Conservation (phyloP, 2,797 vertebrate genomes). For the Pipistrellus pygmaeus region DNA sequence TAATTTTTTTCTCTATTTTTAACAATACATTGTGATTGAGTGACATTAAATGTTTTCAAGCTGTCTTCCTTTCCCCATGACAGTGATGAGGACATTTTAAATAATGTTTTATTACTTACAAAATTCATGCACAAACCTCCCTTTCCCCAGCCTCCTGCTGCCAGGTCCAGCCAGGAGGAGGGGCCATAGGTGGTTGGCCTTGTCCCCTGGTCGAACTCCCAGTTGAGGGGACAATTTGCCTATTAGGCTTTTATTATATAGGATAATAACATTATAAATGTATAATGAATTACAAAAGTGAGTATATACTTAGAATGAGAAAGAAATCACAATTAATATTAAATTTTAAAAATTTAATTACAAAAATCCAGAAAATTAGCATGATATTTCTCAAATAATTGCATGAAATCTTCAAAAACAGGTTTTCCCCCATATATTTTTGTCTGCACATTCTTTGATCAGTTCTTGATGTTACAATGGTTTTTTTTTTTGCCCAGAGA, state of each 20-base stretch:
- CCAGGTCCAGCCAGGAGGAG: too few relatives aligned
- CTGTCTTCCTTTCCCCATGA: background rate
- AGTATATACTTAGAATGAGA: background rate
- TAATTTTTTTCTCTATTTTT: constrained; percentile 49
- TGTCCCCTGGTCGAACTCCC: too few relatives aligned
- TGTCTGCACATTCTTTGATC: background rate
- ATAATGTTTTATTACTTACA: background rate
- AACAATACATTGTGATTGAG: background rate
- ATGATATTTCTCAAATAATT: background rate
- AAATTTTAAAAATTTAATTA: background rate
- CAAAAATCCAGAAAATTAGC: background rate
- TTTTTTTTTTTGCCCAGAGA: background rate
- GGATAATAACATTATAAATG: too few relatives aligned
- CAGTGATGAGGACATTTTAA: background rate
- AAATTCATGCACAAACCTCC: too few relatives aligned
- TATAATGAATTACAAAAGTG: background rate
- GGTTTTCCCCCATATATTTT: background rate
- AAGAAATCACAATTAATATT: background rate
- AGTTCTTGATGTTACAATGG: background rate
- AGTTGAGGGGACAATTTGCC: too few relatives aligned
- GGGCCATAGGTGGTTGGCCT: too few relatives aligned
- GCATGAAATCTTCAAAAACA: background rate
- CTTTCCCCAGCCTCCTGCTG: too few relatives aligned
- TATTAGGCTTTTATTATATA: too few relatives aligned
- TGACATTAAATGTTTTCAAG: background rate